A percentile compares a stretch with the other conserved stretches of the same genome.
phyloP scores from a whole-genome alignment of 2,113 vertebrate genomes.

The Urocynchramus pylzowi region DNA sequence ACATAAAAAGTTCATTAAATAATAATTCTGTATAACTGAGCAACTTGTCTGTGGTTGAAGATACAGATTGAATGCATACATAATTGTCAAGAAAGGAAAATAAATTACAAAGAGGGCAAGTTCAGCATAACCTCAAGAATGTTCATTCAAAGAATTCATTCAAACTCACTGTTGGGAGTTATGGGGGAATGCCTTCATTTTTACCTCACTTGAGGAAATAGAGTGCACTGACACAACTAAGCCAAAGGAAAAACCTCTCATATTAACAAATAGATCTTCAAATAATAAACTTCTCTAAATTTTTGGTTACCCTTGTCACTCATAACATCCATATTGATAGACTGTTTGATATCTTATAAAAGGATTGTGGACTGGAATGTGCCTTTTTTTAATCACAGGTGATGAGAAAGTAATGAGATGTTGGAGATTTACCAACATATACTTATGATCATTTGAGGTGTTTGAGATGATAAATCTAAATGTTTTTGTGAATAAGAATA shows the following conservation, averaged over 20 bases:
- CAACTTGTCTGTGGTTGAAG: neutral
- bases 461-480: neutral
- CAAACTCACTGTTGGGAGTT: neutral
- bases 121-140: neutral
- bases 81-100: neutral
- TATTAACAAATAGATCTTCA: neutral
- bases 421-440: neutral
- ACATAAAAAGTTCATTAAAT: neutral
- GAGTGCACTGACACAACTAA: neutral
- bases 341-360: neutral
- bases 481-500: neutral
- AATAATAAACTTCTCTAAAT: neutral
- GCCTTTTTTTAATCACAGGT: neutral
- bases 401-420: neutral
- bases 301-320: neutral
- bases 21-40: neutral
- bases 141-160: neutral
- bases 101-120: neutral
- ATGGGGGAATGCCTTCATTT: neutral
- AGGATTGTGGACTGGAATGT: neutral
- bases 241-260: rapidly evolving
- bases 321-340: neutral
- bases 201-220: neutral
- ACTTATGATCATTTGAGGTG: neutral
- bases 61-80: neutral